Base-by-base conservation (phyloP, 2,113 vertebrate genomes). In the Rattus rattus region DNA sequence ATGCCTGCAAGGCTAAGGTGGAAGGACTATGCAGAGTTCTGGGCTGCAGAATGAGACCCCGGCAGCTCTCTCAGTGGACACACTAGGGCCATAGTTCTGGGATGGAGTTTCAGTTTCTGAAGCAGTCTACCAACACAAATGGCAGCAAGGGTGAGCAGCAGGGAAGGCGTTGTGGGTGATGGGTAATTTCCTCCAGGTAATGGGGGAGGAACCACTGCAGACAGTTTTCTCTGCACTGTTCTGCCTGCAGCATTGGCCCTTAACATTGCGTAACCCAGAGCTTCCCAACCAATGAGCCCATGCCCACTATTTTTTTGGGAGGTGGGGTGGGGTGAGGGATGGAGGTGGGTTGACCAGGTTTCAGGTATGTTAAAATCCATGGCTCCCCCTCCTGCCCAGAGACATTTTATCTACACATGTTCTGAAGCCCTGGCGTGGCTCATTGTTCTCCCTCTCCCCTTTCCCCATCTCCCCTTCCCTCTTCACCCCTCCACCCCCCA, bases 281-380 rank as follows among this genome's bases (percentile, higher is more conserved):
- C n/a, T 86, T 88, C n/a, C 43, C 70, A 43, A 8, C 30, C 19
- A 67, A 49, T 9, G 59, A 59, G 36, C 49, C 36, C 81, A 52
- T n/a, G 69, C 2, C 36, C 28, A 19, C 10, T 19, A 8, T 47
- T 36, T 54, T 56, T 30, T 11, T 28, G 10, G 85, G 67, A 89
- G 0, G 13, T 12, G 28, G 12, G 11, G 0, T 10, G 11, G 13
- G 12, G 28, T 28, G 63, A 9, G 26, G 7, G 2, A 30, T 30
- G 67, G 13, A 33, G 67, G 13, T 4, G 14, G 30, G 65, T 33
- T 1, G 11, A 5, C 28, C 4, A 24, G 9, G 24, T 47, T 30
- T 70, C 13, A 59, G n/a, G 33, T 85, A 65, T 72, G 47, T 33
- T 28, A 86, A 81, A 61, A 70, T 11, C 13, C 5, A 77, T 83